These are phyloP conservation scores for Rhinogobius similis DNA, from an alignment of 2,113 vertebrate species.

Conservation along the genomic window DNA sequence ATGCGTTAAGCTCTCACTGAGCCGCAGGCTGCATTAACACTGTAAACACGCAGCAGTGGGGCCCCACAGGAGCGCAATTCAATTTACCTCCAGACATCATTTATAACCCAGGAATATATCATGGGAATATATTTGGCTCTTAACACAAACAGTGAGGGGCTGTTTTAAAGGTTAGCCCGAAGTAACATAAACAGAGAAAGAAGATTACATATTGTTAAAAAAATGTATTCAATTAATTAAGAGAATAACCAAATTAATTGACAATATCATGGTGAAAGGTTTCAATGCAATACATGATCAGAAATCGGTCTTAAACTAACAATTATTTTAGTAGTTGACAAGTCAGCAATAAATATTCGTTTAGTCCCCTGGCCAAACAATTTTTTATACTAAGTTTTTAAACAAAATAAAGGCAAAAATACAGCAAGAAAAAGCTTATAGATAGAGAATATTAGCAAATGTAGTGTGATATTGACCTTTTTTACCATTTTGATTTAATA, in stretches of 20 bases:
- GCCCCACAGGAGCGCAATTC: not conserved
- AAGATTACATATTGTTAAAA: not conserved
- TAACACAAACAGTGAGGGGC: not conserved
- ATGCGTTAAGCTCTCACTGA: slow-evolving; percentile 47
- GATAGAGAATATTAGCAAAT: not conserved
- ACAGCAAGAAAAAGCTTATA: not conserved
- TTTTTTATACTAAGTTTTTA: not conserved
- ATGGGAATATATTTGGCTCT: not conserved
- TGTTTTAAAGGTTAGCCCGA: not conserved
- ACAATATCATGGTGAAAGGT: no score
- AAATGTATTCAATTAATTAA: no score
- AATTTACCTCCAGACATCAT: slow-evolving; percentile 7
- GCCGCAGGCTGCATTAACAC: slow-evolving; percentile 41
- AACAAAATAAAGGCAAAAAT: not conserved
- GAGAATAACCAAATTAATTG: not conserved
- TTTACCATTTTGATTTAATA: no score
- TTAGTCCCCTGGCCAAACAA: no score
- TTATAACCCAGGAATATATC: not conserved
- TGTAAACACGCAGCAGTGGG: not conserved
- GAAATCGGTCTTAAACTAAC: no score
- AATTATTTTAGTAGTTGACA: not conserved
- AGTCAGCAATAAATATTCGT: no score
- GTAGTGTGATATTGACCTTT: not conserved
- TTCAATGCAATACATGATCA: no score
- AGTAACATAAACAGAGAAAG: not conserved